phyloP scores from a whole-genome alignment of 2,797 vertebrate species.

The Diceros bicornis region DNA sequence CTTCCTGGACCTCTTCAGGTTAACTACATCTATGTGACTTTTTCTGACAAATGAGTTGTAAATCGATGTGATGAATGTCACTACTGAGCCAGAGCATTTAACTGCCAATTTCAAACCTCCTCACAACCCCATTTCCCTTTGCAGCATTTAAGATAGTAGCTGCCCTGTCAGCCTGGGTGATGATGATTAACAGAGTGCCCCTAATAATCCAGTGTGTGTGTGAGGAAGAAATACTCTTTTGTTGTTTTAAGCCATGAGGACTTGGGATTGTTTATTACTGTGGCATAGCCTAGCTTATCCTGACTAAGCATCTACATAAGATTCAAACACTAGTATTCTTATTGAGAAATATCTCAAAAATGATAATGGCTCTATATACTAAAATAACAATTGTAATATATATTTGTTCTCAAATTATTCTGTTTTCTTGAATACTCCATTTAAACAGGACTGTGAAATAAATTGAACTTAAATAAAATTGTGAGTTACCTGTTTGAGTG shows the following conservation, averaged over 20 bases:
- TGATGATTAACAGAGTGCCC: not conserved
- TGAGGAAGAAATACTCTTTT: not conserved
- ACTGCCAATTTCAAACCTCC: not conserved
- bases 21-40: not conserved
- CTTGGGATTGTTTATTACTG: not conserved
- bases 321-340: not conserved
- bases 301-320: not conserved
- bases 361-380: not conserved
- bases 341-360: constrained; percentile 35
- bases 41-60: not conserved
- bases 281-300: not conserved
- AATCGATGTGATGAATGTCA: not conserved
- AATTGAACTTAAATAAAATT: not conserved
- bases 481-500: constrained; percentile 95
- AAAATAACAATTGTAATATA: not conserved
- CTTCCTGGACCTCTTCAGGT: not conserved
- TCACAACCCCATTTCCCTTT: not conserved
- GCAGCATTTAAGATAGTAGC: not conserved
- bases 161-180: not conserved
- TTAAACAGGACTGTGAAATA: not conserved
- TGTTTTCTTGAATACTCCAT: not conserved
- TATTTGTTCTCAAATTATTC: not conserved
- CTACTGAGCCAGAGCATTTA: not conserved
- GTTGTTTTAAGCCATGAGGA: not conserved
- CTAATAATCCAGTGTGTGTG: not conserved